These are phyloP conservation scores for Dasysyrphus tricinctus DNA, from an alignment of 2,888 invertebrate genomes.

Conservation along the genomic window DNA sequence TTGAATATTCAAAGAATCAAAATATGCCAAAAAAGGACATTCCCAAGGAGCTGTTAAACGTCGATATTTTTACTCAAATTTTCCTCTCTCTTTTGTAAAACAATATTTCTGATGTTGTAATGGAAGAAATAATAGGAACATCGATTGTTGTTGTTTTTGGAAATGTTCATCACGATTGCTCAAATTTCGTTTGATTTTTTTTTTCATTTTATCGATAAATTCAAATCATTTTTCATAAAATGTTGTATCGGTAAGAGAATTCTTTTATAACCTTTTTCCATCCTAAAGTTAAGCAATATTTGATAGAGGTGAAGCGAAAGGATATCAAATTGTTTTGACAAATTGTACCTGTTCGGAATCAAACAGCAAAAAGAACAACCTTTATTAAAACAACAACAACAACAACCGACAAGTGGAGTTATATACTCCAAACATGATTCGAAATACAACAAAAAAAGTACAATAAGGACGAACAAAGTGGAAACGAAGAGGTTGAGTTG, in stretches of 20 bases:
- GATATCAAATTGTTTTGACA: slow-evolving; percentile 72
- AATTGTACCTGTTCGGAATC: slow-evolving; percentile 73
- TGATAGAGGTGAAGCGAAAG: slow-evolving; percentile 6
- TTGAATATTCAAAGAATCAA: not conserved
- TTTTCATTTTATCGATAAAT: slow-evolving; percentile 48
- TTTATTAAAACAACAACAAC: slow-evolving; percentile 15
- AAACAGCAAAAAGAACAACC: slow-evolving; percentile 46
- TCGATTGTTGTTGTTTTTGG: slow-evolving; percentile 25
- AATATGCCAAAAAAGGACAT: slow-evolving; percentile 7
- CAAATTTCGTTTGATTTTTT: slow-evolving; percentile 25
- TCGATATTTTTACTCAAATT: slow-evolving; percentile 61
- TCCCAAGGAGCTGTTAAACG: slow-evolving; percentile 28
- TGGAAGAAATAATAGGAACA: slow-evolving; percentile 40
- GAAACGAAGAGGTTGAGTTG: not conserved
- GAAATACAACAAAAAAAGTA: slow-evolving; percentile 43
- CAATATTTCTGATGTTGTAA: slow-evolving; percentile 69
- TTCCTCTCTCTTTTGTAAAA: slow-evolving; percentile 57
- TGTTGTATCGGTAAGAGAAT: slow-evolving; percentile 56
- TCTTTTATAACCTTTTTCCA: slow-evolving; percentile 52
- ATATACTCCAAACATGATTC: slow-evolving; percentile 41
- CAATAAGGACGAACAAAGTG: slow-evolving; percentile 57
- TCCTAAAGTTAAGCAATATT: not conserved
- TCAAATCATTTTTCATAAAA: slow-evolving; percentile 69
- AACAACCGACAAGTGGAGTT: too few relatives aligned
- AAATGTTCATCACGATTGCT: slow-evolving; percentile 31